Evolutionary conservation across 1,140 invertebrate species (phyloP).

Genomic region (Octopus bimaculoides): DNA sequence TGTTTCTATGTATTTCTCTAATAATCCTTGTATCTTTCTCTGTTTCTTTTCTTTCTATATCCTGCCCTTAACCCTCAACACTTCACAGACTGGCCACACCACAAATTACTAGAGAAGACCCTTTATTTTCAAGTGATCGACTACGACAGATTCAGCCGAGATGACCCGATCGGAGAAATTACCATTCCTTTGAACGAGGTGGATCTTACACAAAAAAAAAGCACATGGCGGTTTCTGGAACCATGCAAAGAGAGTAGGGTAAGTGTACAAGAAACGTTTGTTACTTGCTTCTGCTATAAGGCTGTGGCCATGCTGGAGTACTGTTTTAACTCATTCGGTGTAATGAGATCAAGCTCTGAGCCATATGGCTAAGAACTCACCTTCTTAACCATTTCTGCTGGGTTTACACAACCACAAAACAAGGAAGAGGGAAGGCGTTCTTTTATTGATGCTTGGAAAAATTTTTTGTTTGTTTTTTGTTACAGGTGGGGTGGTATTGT

Average conservation of each 20-base stretch:
- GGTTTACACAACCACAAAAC: no score
- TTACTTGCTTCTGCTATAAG: no score
- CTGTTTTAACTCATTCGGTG: no score
- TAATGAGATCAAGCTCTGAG: no score
- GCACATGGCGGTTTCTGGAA: constrained; percentile 50
- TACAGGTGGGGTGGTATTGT: no score
- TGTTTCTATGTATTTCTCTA: background rate
- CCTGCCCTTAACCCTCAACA: constrained; percentile 12
- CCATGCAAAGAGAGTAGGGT: constrained; percentile 56
- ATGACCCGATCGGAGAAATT: constrained; percentile 97
- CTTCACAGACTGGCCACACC: constrained; percentile 50
- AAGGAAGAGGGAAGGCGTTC: no score
- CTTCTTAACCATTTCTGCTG: no score
- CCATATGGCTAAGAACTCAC: no score
- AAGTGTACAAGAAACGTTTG: constrained; percentile 19
- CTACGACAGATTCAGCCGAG: constrained; percentile 94
- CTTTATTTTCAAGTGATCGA: constrained; percentile 67
- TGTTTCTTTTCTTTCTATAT: background rate
- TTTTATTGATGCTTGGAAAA: no score
- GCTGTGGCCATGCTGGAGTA: no score
- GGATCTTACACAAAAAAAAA: constrained; percentile 67
- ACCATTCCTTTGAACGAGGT: constrained; percentile 78
- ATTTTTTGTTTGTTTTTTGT: no score
- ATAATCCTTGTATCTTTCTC: background rate
- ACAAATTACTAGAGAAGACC: constrained; percentile 50